Conservation (phyloP, 2,888 invertebrate genomes). For the Ditula angustiorana region DNA sequence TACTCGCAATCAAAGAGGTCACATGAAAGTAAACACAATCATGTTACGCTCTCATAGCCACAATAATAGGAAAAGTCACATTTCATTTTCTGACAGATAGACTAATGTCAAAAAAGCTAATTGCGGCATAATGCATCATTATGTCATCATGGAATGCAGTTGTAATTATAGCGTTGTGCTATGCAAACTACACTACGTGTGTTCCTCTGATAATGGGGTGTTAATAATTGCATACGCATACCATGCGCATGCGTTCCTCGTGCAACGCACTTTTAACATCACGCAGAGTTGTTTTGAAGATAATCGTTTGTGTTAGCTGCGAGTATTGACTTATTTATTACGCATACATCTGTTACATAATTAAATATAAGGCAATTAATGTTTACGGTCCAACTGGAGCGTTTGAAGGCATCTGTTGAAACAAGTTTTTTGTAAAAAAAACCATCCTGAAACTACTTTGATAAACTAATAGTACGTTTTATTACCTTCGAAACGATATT, state of each 20-base stretch:
- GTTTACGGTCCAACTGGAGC: too few species aligned
- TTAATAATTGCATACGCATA: conserved; percentile 35
- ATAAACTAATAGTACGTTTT: too few species aligned
- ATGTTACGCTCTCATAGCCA: conserved; percentile 65
- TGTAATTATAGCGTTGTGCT: conserved; percentile 35
- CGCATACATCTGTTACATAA: too few species aligned
- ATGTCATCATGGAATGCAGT: conserved; percentile 63
- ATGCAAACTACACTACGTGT: conserved; percentile 31
- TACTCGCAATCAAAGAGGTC: conserved; percentile 41
- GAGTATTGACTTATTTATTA: too few species aligned
- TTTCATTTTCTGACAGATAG: conserved; percentile 68
- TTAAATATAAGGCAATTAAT: too few species aligned
- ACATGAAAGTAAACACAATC: conserved; percentile 45
- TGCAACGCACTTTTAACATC: conserved; percentile 17
- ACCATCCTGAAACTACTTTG: too few species aligned
- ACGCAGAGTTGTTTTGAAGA: conserved; percentile 20
- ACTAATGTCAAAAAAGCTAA: conserved; percentile 56
- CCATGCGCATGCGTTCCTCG: conserved; percentile 20
- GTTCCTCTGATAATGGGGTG: conserved; percentile 33
- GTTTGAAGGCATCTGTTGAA: too few species aligned
- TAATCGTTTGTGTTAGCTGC: too few species aligned
- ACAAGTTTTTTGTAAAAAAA: too few species aligned
- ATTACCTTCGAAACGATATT: too few species aligned
- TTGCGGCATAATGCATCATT: conserved; percentile 66
- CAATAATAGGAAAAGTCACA: conserved; percentile 69